phyloP scores from a whole-genome alignment of 2,113 vertebrate species.

The Myanophis thanlyinensis region DNA sequence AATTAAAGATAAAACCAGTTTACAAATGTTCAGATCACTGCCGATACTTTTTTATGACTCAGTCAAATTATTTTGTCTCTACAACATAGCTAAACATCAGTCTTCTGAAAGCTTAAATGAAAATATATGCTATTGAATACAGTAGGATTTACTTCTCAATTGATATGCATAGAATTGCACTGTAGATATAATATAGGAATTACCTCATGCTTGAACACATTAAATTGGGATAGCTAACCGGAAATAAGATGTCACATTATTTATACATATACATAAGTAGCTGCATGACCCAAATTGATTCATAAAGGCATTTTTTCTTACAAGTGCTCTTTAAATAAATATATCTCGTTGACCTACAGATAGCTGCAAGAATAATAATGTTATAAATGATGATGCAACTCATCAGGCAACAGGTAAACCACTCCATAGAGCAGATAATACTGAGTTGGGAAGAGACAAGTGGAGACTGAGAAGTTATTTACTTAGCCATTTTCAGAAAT shows the following conservation, averaged over 20 bases:
- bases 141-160: neutral
- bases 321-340: neutral
- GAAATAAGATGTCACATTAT: neutral
- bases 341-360: neutral
- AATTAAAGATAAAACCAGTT: neutral
- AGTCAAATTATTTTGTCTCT: neutral
- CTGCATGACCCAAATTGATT: neutral
- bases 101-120: neutral
- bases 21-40: neutral
- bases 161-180: neutral
- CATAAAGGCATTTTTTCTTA: neutral
- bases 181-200: neutral
- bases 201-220: neutral
- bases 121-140: neutral
- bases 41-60: neutral
- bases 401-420: neutral
- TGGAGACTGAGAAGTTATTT: neutral
- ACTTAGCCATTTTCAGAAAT: neutral
- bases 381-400: neutral
- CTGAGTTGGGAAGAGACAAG: neutral
- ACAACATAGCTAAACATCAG: neutral
- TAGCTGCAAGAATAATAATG: neutral
- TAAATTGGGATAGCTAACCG: neutral
- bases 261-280: neutral
- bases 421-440: neutral